phyloP scores from a whole-genome alignment of 1,140 invertebrate species.

The Saccostrea glomerata region DNA sequence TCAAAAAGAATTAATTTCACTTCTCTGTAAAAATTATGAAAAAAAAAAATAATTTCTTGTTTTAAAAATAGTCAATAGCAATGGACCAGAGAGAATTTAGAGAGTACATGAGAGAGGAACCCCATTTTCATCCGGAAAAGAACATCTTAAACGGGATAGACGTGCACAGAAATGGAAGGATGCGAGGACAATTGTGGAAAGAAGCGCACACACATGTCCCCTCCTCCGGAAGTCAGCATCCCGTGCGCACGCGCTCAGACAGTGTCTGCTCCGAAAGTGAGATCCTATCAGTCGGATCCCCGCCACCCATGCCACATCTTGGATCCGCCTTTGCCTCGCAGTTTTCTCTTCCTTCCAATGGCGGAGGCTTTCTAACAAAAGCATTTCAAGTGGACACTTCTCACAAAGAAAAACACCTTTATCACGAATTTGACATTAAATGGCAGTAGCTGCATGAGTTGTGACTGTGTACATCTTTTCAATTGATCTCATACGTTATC shows the following conservation, averaged over 20 bases:
- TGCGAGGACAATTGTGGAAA: not conserved
- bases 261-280: slow-evolving; percentile 13
- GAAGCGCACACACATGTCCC: not conserved
- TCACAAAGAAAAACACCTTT: not conserved
- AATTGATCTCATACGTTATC: too few species aligned
- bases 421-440: not conserved
- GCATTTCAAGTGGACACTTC: slow-evolving; percentile 14
- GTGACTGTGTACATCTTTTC: too few species aligned
- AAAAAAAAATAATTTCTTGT: not conserved
- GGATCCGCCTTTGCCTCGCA: not conserved
- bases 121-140: slow-evolving; percentile 32
- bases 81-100: not conserved
- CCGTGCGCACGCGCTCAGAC: not conserved
- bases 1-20: not conserved
- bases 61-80: not conserved
- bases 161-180: not conserved
- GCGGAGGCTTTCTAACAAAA: not conserved
- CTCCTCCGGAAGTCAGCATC: not conserved
- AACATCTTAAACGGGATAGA: slow-evolving; percentile 2
- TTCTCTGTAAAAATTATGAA: not conserved
- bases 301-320: not conserved
- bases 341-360: not conserved
- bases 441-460: not conserved
- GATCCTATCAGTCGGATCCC: not conserved
- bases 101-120: not conserved